Conservation (phyloP, 2,888 invertebrate genomes). For the Drosophila recens region DNA sequence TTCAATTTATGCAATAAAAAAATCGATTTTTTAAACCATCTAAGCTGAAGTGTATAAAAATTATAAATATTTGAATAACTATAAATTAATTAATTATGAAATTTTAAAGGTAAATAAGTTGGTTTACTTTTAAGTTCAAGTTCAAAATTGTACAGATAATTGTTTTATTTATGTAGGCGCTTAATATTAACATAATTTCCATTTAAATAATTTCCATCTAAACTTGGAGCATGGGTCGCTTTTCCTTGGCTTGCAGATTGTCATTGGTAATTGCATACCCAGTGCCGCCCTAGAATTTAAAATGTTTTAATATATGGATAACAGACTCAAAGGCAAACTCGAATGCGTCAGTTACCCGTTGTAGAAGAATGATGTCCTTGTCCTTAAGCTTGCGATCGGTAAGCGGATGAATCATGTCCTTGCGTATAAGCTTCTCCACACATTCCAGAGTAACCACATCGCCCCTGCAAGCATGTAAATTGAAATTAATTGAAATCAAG, state of each 20-base stretch:
- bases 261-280: conserved; percentile 96
- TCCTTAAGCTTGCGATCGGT: conserved; percentile 93
- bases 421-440: conserved; percentile 97
- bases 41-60: no score
- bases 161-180: not conserved
- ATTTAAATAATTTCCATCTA: conserved; percentile 85
- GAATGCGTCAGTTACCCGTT: conserved; percentile 88
- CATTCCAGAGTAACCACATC: conserved; percentile 98
- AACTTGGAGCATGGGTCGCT: conserved; percentile 93
- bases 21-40: no score
- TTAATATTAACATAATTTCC: conserved; percentile 1
- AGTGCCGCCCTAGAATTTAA: conserved; percentile 92
- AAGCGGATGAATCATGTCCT: conserved; percentile 98
- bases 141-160: not conserved
- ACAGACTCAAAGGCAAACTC: not conserved
- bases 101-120: not conserved
- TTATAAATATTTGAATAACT: no score
- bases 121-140: not conserved
- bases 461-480: conserved; percentile 89
- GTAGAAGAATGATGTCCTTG: conserved; percentile 95
- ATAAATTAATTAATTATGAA: not conserved
- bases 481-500: not conserved
- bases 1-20: no score
- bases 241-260: conserved; percentile 92
- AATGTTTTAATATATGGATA: not conserved